Conservation (phyloP, 1,140 invertebrate genomes). For the Pseudachorutes palmiensis region DNA sequence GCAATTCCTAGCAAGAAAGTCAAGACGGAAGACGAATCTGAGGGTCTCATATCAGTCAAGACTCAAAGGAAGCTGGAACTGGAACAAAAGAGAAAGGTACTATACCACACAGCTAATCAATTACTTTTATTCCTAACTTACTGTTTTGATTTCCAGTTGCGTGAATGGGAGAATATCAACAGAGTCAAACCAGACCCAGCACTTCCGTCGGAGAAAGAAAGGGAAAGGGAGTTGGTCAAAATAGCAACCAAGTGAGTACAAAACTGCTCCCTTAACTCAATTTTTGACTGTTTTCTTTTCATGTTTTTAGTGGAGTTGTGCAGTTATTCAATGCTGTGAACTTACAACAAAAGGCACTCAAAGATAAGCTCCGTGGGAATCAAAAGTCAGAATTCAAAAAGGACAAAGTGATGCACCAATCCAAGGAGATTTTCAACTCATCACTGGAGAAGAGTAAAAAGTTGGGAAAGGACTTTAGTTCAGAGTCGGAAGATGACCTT, state of each 20-base stretch:
- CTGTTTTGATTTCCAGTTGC: conserved; percentile 45
- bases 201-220: conserved; percentile 58
- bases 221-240: conserved; percentile 64
- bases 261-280: not conserved
- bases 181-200: conserved; percentile 57
- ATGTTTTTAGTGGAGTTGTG: conserved; percentile 66
- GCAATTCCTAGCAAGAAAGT: not conserved
- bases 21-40: conserved; percentile 31
- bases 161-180: conserved; percentile 55
- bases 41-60: conserved; percentile 43
- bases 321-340: conserved; percentile 84
- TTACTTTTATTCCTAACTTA: not conserved
- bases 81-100: conserved; percentile 25
- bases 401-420: conserved; percentile 64
- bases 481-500: too few species aligned
- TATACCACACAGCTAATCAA: not conserved
- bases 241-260: conserved; percentile 62
- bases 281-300: conserved; percentile 20
- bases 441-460: conserved; percentile 30
- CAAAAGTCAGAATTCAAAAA: conserved; percentile 69
- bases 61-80: conserved; percentile 27
- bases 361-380: conserved; percentile 60
- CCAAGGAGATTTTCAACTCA: conserved; percentile 33
- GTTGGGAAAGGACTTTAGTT: too few species aligned
- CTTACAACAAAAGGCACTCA: conserved; percentile 69